Conservation (phyloP, 1,140 invertebrate genomes). For the Trachymyrmex septentrionalis region DNA sequence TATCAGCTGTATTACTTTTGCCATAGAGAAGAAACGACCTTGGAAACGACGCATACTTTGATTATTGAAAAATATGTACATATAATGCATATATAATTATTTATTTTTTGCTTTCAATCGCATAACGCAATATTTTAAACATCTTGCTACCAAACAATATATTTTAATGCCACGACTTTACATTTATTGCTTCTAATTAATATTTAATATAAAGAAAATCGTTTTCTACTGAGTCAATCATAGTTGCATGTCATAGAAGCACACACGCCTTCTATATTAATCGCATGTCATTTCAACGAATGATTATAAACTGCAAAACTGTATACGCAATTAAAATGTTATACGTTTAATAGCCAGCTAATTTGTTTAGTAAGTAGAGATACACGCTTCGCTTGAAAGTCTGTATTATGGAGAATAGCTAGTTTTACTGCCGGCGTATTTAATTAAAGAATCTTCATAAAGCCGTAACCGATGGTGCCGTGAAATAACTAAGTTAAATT, state of each 20-base stretch:
- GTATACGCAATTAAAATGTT: conserved; percentile 70
- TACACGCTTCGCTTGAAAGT: neutral
- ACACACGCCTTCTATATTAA: neutral
- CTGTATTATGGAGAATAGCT: neutral
- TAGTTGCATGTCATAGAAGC: neutral
- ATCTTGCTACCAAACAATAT: neutral
- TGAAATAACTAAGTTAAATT: conserved; percentile 58
- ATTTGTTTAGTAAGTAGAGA: conserved; percentile 24
- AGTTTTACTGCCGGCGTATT: conserved; percentile 27
- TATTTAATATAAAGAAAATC: neutral
- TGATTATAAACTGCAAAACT: conserved; percentile 41
- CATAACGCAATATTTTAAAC: neutral
- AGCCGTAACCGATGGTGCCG: neutral
- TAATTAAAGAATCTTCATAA: conserved; percentile 38
- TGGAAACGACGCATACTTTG: neutral
- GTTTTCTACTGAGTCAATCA: neutral
- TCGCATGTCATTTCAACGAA: neutral
- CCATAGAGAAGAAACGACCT: no score
- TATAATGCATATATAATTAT: no score
- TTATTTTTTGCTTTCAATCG: neutral
- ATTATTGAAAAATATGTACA: neutral
- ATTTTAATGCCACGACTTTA: neutral
- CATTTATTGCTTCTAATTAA: conserved; percentile 2
- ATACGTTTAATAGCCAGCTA: conserved; percentile 65
- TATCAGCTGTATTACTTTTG: no score